Evolutionary conservation across 2,797 vertebrate genomes (phyloP).

Genomic region (Antennarius maculatus): DNA sequence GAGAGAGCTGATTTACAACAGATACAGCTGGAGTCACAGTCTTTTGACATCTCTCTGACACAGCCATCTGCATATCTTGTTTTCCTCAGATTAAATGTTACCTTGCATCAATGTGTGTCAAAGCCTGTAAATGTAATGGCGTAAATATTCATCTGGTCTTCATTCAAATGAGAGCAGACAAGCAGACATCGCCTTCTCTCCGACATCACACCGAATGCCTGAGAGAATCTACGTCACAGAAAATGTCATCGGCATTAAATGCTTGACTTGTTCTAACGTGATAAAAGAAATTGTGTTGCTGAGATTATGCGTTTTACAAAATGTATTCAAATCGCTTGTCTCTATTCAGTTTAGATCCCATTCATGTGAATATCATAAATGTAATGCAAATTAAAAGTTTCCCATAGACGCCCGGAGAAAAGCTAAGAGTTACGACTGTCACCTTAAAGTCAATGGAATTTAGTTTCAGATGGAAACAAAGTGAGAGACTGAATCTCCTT

Average conservation of each 20-base stretch:
- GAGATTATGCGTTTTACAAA: conserved; percentile 8
- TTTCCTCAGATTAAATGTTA: conserved; percentile 63
- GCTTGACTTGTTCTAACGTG: conserved; percentile 37
- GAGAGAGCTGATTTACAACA: conserved; percentile 29
- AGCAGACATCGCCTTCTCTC: conserved; percentile 41
- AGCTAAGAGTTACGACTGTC: background rate
- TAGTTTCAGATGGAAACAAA: background rate
- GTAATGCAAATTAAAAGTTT: background rate
- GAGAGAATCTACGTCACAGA: conserved; percentile 46
- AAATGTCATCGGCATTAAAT: conserved; percentile 45
- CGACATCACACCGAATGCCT: conserved; percentile 42
- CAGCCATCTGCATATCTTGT: conserved; percentile 56
- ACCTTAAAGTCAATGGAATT: background rate
- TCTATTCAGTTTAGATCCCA: background rate
- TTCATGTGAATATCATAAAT: conserved; percentile 2
- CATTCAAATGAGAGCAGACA: conserved; percentile 60
- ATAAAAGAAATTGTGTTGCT: conserved; percentile 16
- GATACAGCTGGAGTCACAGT: conserved; percentile 14
- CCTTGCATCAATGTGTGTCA: conserved; percentile 57
- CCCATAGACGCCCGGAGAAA: background rate
- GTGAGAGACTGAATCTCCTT: background rate
- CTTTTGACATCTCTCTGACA: conserved; percentile 33
- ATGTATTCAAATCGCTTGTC: background rate
- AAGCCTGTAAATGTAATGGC: conserved; percentile 52
- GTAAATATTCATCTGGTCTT: conserved; percentile 60